Conservation (phyloP, 2,888 invertebrate species). For the Bruchidius siliquastri region DNA sequence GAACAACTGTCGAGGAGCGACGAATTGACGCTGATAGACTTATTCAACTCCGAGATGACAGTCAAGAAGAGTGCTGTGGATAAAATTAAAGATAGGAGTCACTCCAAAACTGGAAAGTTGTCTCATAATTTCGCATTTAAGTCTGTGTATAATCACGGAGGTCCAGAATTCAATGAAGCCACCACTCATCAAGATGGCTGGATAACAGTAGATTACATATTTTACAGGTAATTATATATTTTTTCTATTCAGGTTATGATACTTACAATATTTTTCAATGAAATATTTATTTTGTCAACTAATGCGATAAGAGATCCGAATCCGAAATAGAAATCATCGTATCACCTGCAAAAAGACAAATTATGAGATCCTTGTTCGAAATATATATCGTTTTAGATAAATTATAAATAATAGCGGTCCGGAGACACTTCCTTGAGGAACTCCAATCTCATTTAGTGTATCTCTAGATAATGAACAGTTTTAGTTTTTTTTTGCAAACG, state of each 20-base stretch:
- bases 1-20: constrained; percentile 27
- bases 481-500: too few relatives aligned
- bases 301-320: too few relatives aligned
- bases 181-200: constrained; percentile 74
- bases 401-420: too few relatives aligned
- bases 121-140: constrained; percentile 62
- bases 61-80: background rate
- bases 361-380: too few relatives aligned
- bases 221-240: constrained; percentile 65
- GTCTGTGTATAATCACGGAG: constrained; percentile 63
- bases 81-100: constrained; percentile 29
- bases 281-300: too few relatives aligned
- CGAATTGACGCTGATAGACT: constrained; percentile 38
- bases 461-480: too few relatives aligned
- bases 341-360: too few relatives aligned
- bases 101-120: constrained; percentile 60
- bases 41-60: constrained; percentile 26
- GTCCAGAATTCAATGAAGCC: constrained; percentile 52
- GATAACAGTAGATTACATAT: constrained; percentile 88
- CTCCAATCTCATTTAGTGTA: too few relatives aligned
- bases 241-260: background rate
- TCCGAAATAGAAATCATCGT: too few relatives aligned
- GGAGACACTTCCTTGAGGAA: too few relatives aligned
- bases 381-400: too few relatives aligned
- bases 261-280: too few relatives aligned